phyloP scores from a whole-genome alignment of 92 coral and sea anemone genomes.

The Phenganax subtilis region DNA sequence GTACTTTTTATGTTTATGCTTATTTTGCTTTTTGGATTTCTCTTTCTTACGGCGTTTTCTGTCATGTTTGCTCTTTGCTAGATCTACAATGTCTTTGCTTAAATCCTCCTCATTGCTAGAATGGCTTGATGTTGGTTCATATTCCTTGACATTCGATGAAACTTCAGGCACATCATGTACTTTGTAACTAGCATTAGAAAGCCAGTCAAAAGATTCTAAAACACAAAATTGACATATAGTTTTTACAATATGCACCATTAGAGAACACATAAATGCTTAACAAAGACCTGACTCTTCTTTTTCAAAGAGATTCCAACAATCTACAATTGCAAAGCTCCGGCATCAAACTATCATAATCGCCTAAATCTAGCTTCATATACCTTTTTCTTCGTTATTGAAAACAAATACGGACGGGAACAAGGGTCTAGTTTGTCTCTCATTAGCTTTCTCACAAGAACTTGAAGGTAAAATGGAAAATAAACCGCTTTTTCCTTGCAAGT shows the following conservation, averaged over 20 bases:
- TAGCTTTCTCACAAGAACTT: background rate
- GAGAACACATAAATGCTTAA: no score
- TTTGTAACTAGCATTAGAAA: conserved; percentile 58
- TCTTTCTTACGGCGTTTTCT: conserved; percentile 38
- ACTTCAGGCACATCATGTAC: background rate
- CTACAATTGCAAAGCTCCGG: background rate
- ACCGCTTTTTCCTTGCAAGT: background rate
- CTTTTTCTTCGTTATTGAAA: conserved; percentile 1
- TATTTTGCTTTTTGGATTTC: conserved; percentile 55
- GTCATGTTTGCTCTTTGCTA: conserved; percentile 40
- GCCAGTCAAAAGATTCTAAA: conserved; percentile 60
- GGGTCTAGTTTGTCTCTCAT: background rate
- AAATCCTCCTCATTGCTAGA: conserved; percentile 10
- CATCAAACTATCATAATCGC: background rate
- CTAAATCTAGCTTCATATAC: background rate
- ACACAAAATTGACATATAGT: background rate
- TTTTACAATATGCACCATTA: background rate
- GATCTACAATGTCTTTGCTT: conserved; percentile 16
- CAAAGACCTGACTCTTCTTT: no score
- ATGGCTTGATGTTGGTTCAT: background rate
- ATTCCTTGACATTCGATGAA: background rate
- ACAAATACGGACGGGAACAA: conserved; percentile 48
- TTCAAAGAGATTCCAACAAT: no score
- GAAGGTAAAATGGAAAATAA: conserved; percentile 49
- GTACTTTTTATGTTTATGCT: conserved; percentile 58